A percentile compares a stretch with the other conserved stretches of the same genome.
Evolutionary conservation across 2,113 vertebrate genomes (phyloP).

Genomic region (Zosterops hypoxanthus): DNA sequence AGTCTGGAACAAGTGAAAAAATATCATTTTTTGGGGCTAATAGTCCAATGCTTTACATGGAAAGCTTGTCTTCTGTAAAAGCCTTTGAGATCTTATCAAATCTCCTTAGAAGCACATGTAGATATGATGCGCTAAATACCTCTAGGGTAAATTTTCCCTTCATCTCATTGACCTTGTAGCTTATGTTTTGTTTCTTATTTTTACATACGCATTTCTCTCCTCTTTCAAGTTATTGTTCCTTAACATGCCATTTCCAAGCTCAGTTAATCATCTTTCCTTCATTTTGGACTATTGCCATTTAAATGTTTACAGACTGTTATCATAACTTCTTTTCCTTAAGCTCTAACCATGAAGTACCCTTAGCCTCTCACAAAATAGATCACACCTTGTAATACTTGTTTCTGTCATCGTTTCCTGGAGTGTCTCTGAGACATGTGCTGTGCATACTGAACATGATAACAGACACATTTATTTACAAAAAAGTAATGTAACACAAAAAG

Average conservation of each 20-base stretch:
- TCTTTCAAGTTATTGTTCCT: constrained; percentile 21
- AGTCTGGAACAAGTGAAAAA: background rate
- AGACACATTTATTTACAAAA: background rate
- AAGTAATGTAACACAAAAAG: background rate
- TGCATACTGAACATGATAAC: background rate
- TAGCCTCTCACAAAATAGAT: constrained; percentile 45
- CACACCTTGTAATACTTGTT: constrained; percentile 43
- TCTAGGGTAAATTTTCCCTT: background rate
- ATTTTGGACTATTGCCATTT: constrained; percentile 19
- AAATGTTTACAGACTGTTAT: constrained; percentile 5
- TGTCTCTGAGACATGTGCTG: background rate
- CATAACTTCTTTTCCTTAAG: constrained; percentile 22
- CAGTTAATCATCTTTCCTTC: constrained; percentile 7
- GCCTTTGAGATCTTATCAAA: background rate
- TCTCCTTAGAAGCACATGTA: background rate
- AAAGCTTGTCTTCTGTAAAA: background rate
- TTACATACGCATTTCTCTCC: background rate
- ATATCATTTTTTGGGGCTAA: background rate
- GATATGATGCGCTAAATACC: background rate
- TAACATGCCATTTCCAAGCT: background rate
- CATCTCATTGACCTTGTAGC: background rate
- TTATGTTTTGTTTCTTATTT: constrained; percentile 35
- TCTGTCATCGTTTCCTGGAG: constrained; percentile 27
- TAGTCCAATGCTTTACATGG: background rate
- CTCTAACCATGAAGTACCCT: background rate